phyloP scores from a whole-genome alignment of 2,888 invertebrate genomes.

The Carabus problematicus region DNA sequence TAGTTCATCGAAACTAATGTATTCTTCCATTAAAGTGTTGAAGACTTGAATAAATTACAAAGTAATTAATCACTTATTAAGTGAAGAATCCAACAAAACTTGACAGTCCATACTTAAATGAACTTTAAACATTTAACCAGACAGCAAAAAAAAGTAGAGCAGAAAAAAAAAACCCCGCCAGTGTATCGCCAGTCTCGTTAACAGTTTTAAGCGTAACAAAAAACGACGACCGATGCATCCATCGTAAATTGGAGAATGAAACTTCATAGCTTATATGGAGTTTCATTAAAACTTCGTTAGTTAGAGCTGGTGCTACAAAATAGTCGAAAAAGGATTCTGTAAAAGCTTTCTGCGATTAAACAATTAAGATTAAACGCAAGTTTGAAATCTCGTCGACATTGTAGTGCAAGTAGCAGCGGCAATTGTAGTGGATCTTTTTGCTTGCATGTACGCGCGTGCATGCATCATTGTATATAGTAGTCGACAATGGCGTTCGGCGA shows the following conservation, averaged over 20 bases:
- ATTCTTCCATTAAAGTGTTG: no score
- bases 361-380: slow-evolving; percentile 39
- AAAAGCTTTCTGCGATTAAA: slow-evolving; percentile 40
- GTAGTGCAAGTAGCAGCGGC: not conserved
- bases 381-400: slow-evolving; percentile 6
- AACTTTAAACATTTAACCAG: no score
- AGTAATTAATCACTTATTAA: no score
- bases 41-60: no score
- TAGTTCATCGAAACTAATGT: no score
- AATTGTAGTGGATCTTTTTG: slow-evolving; percentile 14
- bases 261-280: slow-evolving; percentile 22
- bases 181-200: no score
- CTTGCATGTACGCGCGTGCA: slow-evolving; percentile 18
- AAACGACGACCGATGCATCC: no score
- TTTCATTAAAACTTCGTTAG: slow-evolving; percentile 30
- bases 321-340: slow-evolving; percentile 33
- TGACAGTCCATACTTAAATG: no score
- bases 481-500: slow-evolving; percentile 25
- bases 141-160: no score
- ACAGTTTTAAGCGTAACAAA: no score
- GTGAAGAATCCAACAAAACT: no score
- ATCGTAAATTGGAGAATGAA: slow-evolving; percentile 22
- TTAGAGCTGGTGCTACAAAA: slow-evolving; percentile 19
- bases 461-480: slow-evolving; percentile 35
- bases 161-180: no score